Conservation (phyloP, 1,140 invertebrate genomes). For the honey bee (Apis mellifera) region Amel_HAv3.1 CM009933.2:12164001-12164500, state of each 20-base stretch:
- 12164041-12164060: no score
- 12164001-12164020: neutral
- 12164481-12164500: constrained; percentile 44
- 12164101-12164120: neutral
- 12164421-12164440: neutral
- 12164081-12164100: no score
- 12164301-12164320: no score
- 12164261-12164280: neutral
- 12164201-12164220: neutral
- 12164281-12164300: no score
- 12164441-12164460: constrained; percentile 5
- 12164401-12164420: neutral
- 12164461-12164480: constrained; percentile 56
- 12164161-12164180: neutral
- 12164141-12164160: neutral
- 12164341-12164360: neutral
- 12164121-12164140: neutral
- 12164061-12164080: neutral
- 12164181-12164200: neutral
- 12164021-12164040: neutral
- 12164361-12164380: neutral
- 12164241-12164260: neutral
- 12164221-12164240: neutral
- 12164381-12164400: neutral
- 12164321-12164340: neutral